These are phyloP conservation scores for Ormyrus nitidulus DNA, from an alignment of 2,888 invertebrate species.

Conservation along the genomic window DNA sequence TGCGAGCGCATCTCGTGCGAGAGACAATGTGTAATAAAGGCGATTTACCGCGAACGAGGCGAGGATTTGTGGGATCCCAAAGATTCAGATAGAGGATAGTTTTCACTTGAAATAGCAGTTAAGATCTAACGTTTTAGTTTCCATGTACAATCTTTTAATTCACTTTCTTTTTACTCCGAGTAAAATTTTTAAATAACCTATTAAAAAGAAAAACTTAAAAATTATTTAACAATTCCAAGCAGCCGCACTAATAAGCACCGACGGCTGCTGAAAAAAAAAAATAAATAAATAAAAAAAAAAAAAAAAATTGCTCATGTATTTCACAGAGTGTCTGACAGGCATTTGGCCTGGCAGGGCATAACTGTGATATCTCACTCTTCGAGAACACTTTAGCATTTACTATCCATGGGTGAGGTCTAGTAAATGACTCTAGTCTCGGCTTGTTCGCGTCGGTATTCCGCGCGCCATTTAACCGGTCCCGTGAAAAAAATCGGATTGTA, in stretches of 20 bases:
- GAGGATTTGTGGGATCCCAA: not conserved
- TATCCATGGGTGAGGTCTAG: constrained; percentile 33
- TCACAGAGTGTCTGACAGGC: constrained; percentile 50
- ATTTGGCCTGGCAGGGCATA: constrained; percentile 50
- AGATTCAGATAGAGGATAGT: no score
- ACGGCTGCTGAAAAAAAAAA: not conserved
- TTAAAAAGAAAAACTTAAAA: no score
- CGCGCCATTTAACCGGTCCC: not conserved
- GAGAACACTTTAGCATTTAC: constrained; percentile 55
- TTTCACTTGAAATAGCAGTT: no score
- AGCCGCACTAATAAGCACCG: no score
- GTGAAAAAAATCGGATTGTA: not conserved
- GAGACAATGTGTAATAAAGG: constrained; percentile 23
- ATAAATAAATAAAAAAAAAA: constrained; percentile 11
- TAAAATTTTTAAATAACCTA: no score
- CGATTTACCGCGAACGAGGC: not conserved
- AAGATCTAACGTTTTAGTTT: no score
- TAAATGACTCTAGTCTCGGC: constrained; percentile 57
- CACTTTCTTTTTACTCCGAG: no score
- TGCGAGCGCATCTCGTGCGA: not conserved
- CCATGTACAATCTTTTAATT: no score
- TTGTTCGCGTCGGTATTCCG: not conserved
- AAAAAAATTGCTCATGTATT: constrained; percentile 45
- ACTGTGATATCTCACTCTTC: constrained; percentile 57
- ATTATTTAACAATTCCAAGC: no score